Conservation (phyloP, 2,888 invertebrate genomes). For the Psococerastis gibbosa region DNA sequence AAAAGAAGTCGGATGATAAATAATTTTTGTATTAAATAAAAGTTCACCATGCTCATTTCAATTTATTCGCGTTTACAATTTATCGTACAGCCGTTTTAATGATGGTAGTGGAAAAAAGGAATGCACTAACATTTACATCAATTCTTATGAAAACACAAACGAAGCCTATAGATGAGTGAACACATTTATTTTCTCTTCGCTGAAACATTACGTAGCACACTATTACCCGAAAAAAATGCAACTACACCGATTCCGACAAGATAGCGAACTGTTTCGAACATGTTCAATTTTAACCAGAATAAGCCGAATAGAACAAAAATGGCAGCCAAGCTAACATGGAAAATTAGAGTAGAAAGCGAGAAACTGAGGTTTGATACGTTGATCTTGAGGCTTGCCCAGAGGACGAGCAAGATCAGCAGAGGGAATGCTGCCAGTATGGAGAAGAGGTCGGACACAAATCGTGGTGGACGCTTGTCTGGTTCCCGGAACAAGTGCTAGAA, state of each 20-base stretch:
- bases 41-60: too few relatives aligned
- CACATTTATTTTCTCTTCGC: constrained; percentile 23
- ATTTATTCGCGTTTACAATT: too few relatives aligned
- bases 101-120: too few relatives aligned
- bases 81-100: too few relatives aligned
- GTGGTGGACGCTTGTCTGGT: constrained; percentile 81
- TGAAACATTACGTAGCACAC: constrained; percentile 67
- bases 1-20: neutral
- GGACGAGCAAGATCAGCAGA: constrained; percentile 55
- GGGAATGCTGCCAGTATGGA: constrained; percentile 67
- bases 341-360: constrained; percentile 61
- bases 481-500: constrained; percentile 68
- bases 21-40: neutral
- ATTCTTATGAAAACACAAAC: too few relatives aligned
- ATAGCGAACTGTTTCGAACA: constrained; percentile 90
- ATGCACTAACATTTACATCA: too few relatives aligned
- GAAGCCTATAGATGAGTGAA: too few relatives aligned
- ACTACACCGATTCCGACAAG: constrained; percentile 65
- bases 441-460: constrained; percentile 75
- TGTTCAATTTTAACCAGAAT: constrained; percentile 86
- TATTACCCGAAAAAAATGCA: constrained; percentile 87
- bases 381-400: constrained; percentile 75
- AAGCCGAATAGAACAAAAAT: constrained; percentile 73
- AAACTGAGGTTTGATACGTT: constrained; percentile 70
- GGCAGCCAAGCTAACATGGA: constrained; percentile 75